Conservation (phyloP, 2,797 vertebrate species). For the Pygocentrus nattereri region DNA sequence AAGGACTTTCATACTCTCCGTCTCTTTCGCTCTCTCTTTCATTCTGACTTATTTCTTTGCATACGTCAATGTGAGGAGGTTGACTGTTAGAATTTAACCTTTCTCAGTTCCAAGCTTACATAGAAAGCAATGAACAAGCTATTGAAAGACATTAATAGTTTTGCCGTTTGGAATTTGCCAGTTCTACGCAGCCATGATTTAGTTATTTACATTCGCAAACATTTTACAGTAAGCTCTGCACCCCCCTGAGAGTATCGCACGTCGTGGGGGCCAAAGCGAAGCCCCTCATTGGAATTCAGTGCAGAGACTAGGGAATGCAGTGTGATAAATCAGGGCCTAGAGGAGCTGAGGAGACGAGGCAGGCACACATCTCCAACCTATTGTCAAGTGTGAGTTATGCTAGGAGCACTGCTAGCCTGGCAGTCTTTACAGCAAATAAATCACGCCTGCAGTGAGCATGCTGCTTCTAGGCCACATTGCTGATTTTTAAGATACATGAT, state of each 20-base stretch:
- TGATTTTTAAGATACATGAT: not conserved
- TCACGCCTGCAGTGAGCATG: slow-evolving; percentile 21
- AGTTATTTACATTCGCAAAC: not conserved
- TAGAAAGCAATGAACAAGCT: not conserved
- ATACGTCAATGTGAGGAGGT: not conserved
- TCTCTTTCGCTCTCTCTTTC: slow-evolving; percentile 9
- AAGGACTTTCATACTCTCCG: slow-evolving; percentile 34
- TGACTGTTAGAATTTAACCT: slow-evolving; percentile 21
- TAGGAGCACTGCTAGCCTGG: slow-evolving; percentile 23
- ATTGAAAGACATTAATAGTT: not conserved
- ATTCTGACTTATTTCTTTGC: not conserved
- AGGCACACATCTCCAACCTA: slow-evolving; percentile 25
- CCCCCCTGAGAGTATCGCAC: not conserved
- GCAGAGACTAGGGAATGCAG: slow-evolving; percentile 23
- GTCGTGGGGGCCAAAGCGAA: not conserved
- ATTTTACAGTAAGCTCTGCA: not conserved
- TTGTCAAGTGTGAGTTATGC: slow-evolving; percentile 39
- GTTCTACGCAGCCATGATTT: not conserved
- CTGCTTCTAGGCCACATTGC: slow-evolving; percentile 1
- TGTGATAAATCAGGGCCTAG: slow-evolving; percentile 37
- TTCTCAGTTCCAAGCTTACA: not conserved
- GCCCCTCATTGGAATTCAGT: slow-evolving; percentile 23
- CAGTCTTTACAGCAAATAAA: slow-evolving; percentile 32
- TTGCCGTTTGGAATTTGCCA: not conserved
- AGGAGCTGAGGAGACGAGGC: slow-evolving; percentile 16